Evolutionary conservation across 2,113 vertebrate genomes (phyloP), one percentile per base, ranked within the genome.

Genomic region (Callopanchax toddi): DNA sequence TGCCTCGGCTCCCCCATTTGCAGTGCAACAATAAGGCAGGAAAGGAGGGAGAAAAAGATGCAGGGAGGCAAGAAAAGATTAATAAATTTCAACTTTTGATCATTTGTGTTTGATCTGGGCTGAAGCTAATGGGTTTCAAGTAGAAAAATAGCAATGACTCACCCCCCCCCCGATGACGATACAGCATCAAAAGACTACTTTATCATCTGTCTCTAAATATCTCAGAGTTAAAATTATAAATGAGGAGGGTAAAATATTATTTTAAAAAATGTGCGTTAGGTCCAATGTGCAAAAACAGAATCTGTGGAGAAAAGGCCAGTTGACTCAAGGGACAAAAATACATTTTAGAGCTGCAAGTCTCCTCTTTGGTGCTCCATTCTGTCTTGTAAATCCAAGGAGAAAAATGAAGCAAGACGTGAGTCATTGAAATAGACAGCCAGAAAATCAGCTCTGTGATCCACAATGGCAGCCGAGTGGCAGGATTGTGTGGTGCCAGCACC

Each of bases 341-440:
- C 54, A 81, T 71, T 69, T 70, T 36, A 81, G 69, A 45, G 26
- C 66, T 65, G 46, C 61, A 32, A 69, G 66, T 44, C 78, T 55
- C 51, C 40, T 48, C 67, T 76, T 29, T 49, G 25, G 60, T 61
- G 68, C 48, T 49, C 67, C 42, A 66, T 71, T 81, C 25, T 63
- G 54, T 72, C 54, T 72, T 62, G 67, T 81, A 89, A 89, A 89
- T 87, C 77, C 74, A 32, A 36, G 48, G 25, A 76, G 58, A 74
- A 73, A 81, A 75, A 81, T 69, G 79, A 82, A 84, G 79, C 66
- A 65, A 83, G 69, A 54, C 65, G 78, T 84, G 82, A 83, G 76
- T 77, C 78, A 89, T 67, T 86, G 45, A 67, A 86, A 76, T 72
- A 77, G 79, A 81, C 86, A 78, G 67, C 62, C 69, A 78, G 68